Evolutionary conservation across 2,797 vertebrate genomes (phyloP).

Genomic region (Cuculus canorus): DNA sequence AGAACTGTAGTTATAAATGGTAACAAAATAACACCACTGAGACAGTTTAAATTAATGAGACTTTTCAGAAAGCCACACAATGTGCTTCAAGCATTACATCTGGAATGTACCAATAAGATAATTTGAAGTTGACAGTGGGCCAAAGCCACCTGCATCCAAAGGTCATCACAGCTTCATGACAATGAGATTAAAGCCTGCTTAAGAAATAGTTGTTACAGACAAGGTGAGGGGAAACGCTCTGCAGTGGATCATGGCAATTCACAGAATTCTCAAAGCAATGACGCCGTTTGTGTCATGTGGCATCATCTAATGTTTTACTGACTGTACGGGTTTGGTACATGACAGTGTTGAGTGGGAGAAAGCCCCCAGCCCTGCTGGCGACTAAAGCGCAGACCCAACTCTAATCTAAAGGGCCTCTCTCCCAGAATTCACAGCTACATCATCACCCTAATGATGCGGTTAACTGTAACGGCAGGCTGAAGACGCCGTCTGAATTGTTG

Average conservation of each 20-base stretch:
- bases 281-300: not conserved
- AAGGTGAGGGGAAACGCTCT: not conserved
- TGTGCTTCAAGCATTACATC: not conserved
- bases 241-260: not conserved
- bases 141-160: not conserved
- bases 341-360: fast-evolving
- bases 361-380: not conserved
- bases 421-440: not conserved
- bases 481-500: not conserved
- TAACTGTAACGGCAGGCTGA: not conserved
- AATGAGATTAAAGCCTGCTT: not conserved
- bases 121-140: not conserved
- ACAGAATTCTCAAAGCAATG: not conserved
- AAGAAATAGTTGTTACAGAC: not conserved
- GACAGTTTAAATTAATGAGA: not conserved
- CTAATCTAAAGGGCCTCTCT: not conserved
- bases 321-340: not conserved
- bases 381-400: not conserved
- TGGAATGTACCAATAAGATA: not conserved
- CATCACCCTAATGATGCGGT: not conserved
- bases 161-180: not conserved
- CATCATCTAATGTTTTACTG: not conserved
- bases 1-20: not conserved
- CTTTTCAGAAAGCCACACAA: not conserved
- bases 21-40: not conserved